Evolutionary conservation across 2,797 vertebrate genomes (phyloP).

Genomic region (Enteromius radiatus): DNA sequence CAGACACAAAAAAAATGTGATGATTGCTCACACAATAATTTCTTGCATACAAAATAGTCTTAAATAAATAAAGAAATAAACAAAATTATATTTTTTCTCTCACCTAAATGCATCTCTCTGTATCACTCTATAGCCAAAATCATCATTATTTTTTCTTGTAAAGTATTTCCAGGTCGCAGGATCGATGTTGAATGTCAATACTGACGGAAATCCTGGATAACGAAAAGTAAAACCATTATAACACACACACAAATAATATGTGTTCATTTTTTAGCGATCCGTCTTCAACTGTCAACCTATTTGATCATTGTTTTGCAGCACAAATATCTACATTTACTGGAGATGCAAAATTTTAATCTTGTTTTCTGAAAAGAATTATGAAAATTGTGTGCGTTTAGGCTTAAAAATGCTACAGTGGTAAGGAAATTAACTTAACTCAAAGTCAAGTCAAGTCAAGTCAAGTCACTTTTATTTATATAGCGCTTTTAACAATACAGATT

Average conservation of each 20-base stretch:
- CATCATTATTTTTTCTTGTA: not conserved
- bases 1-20: not conserved
- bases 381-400: no score
- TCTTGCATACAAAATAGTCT: not conserved
- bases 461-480: no score
- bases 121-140: slow-evolving; percentile 78
- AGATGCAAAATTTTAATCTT: not conserved
- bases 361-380: no score
- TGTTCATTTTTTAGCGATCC: not conserved
- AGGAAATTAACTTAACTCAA: not conserved
- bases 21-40: not conserved
- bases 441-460: no score
- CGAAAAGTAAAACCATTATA: not conserved
- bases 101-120: slow-evolving; percentile 64
- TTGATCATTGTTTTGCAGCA: not conserved
- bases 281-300: not conserved
- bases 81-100: slow-evolving; percentile 48
- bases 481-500: no score
- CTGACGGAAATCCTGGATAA: slow-evolving; percentile 60
- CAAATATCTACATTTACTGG: not conserved
- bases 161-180: slow-evolving; percentile 69
- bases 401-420: not conserved
- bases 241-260: not conserved
- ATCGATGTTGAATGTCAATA: slow-evolving; percentile 72
- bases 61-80: not conserved